Base-by-base conservation (phyloP, 92 coral and sea anemone species). In the Epizoanthus fatuus region DNA sequence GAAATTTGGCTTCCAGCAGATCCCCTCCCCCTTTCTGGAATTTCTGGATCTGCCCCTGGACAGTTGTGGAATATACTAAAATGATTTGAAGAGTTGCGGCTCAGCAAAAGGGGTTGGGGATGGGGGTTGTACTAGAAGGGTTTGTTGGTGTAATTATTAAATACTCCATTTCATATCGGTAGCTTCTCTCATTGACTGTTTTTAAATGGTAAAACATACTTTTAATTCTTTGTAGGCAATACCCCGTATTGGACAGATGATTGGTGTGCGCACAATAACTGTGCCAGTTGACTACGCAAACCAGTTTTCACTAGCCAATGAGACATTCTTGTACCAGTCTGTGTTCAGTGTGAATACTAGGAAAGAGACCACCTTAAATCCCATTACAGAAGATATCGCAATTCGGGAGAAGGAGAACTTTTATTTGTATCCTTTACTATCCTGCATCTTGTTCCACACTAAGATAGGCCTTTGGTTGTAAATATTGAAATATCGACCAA, bases 311-410 rank as follows among this genome's bases (percentile, higher is more conserved):
- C 6, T 72, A 17, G 88, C 88, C 38, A 84, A 84, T 72, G 70
- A 84, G 63, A 54, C 69, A 84, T 73, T 84, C 58, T 52, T 84
- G 5, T 69, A 84, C 53, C 88, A 84, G 68, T 73, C 88, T 72
- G 81, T 84, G 56, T 84, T 84, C 42, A 19, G 72, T 59, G 76
- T 64, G 11, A 59, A 73, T 72, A 73, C n/a, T 57, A 57, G 66
- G 63, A 52, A 52, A 19, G 81, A 84, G 68, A 69, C 66, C 11
- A 68, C 88, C 72, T 22, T 84, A 45, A 19, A 40, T 57, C 72
- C 63, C 15, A 72, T 72, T 45, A 81, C 73, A 73, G 72, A 84
- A 59, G 42, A 17, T 72, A 13, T 68, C 52, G 70, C 29, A 42
- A 72, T 84, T 84, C 81, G 13, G 17, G 39, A 72, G 56, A 72